Evolutionary conservation across 2,113 vertebrate genomes (phyloP), one percentile per base, ranked within the genome.

Genomic region (Oxyruncus cristatus): DNA sequence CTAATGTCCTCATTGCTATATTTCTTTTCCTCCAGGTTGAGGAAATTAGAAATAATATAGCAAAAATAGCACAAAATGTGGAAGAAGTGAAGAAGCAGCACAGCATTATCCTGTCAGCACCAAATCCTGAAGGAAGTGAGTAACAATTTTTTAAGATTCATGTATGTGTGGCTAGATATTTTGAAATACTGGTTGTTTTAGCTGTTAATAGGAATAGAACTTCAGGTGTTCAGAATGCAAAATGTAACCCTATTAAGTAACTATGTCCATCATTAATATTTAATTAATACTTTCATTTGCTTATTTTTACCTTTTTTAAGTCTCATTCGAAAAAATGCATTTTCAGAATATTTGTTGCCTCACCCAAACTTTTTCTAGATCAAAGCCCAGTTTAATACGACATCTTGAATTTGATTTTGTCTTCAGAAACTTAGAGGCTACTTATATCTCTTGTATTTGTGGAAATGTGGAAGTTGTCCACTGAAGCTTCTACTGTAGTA

Each of bases 71-170:
- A 59, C 97, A 98, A 52, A 98, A 98, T 80, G 98, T 99, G 71
- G 98, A 99, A 73, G 99, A 99, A 53, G 99, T 99, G 71, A 99
- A 98, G 96, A 99, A 99, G 85, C 98, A 98, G 35, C 99, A 99
- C 97, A 99, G 99, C 98, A 98, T 98, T 96, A 99, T 99, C 67
- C 98, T 99, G 50, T 99, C 99, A 14, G 99, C 99, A 49, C 99
- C 99, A 47, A 99, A 99, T 96, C 98, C 99, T 44, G 99, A 99
- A 95, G 98, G 98, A 93, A 98, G 99, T 99, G 97, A 98, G 99
- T 98, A 41, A 62, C 24, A 3, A 7, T 46, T 59, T 59, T 37
- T 39, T 46, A 39, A 65, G 37, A 50, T 53, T 77, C 79, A 26
- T 5, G 32, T 20, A 30, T 28, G 5, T 37, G 21, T 65, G 14